These are phyloP conservation scores for Ceratina calcarata DNA, from an alignment of 1,140 invertebrate species.

Conservation along the genomic window DNA sequence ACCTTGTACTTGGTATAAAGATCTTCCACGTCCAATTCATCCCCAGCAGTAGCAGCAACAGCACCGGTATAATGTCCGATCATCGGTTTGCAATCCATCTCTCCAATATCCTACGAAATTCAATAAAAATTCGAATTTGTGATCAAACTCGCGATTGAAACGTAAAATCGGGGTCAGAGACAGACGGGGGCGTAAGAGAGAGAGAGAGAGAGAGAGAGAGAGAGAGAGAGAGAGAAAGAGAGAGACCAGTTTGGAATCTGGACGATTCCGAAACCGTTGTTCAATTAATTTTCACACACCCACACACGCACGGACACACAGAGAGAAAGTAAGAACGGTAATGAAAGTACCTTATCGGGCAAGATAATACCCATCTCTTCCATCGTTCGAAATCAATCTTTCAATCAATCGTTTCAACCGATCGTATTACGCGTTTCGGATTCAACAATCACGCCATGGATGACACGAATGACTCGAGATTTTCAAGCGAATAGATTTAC, in stretches of 20 bases:
- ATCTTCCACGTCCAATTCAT: conserved; percentile 93
- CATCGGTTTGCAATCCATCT: conserved; percentile 82
- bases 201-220: too few relatives aligned
- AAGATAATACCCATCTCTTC: conserved; percentile 87
- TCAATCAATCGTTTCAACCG: neutral
- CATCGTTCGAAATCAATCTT: conserved; percentile 75
- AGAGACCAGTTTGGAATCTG: too few relatives aligned
- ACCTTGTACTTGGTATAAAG: conserved; percentile 97
- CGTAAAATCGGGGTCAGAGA: too few relatives aligned
- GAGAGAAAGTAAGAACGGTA: neutral
- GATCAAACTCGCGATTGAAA: too few relatives aligned
- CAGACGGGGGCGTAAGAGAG: too few relatives aligned
- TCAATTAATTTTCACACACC: neutral
- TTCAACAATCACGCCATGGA: neutral
- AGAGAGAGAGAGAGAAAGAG: too few relatives aligned
- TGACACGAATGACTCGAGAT: conserved; percentile 53
- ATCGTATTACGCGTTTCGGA: neutral
- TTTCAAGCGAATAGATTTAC: conserved; percentile 38
- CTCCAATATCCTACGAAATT: conserved; percentile 82
- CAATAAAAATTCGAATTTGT: conserved; percentile 23
- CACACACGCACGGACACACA: neutral
- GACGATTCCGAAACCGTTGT: neutral
- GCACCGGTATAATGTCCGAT: conserved; percentile 80
- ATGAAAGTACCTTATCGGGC: conserved; percentile 84
- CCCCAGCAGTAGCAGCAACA: conserved; percentile 72